Conservation (phyloP, 2,797 vertebrate genomes). For the Huso huso region DNA sequence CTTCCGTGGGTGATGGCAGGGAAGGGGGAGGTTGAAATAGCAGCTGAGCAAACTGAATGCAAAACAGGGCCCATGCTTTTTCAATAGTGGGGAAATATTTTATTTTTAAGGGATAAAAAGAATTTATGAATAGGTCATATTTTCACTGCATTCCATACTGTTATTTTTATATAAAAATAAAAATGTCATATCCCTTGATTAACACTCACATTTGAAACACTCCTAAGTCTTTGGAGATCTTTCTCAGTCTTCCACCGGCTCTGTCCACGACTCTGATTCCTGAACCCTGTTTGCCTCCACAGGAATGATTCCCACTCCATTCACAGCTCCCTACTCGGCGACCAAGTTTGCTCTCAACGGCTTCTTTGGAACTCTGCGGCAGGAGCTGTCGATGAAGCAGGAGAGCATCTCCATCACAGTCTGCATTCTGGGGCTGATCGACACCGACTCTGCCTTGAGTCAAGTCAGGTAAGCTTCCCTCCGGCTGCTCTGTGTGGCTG, state of each 20-base stretch:
- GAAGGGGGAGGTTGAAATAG: not conserved
- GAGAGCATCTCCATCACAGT: conserved; percentile 67
- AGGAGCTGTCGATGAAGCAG: conserved; percentile 69
- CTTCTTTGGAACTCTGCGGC: conserved; percentile 67
- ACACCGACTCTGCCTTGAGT: conserved; percentile 58
- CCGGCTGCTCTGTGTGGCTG: conserved; percentile 2
- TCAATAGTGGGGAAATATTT: too few relatives aligned
- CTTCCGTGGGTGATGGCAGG: too few relatives aligned
- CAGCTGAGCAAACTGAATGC: too few relatives aligned
- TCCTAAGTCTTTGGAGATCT: not conserved
- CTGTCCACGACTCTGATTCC: not conserved
- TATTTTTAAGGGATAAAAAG: too few relatives aligned
- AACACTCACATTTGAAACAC: not conserved
- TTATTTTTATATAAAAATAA: too few relatives aligned
- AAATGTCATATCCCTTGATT: too few relatives aligned
- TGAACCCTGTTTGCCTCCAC: conserved; percentile 13
- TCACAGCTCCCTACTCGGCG: conserved; percentile 60
- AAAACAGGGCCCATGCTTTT: too few relatives aligned
- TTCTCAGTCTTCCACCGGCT: not conserved
- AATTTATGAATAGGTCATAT: too few relatives aligned
- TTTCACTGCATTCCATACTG: too few relatives aligned
- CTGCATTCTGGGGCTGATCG: conserved; percentile 71
- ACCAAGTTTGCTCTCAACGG: conserved; percentile 76
- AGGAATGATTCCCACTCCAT: conserved; percentile 66
- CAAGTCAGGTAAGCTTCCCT: conserved; percentile 53